These are phyloP conservation scores for Nipponia nippon DNA, from an alignment of 2,113 vertebrate species.

Conservation along the genomic window DNA sequence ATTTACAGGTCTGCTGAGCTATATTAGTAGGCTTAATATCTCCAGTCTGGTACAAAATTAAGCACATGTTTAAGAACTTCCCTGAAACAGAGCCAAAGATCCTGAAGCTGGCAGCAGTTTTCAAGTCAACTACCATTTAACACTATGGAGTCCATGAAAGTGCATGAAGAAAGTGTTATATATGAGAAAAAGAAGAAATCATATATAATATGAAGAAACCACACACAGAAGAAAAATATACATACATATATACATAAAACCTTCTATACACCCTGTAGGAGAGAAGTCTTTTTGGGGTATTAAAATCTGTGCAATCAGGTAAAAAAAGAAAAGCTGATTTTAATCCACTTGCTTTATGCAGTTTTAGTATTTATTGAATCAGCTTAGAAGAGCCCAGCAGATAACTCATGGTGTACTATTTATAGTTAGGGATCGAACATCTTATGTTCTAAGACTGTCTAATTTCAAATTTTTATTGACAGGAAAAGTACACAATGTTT, in stretches of 20 bases:
- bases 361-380: neutral
- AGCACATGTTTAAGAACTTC: neutral
- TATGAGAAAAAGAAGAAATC: neutral
- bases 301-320: neutral
- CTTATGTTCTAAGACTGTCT: neutral
- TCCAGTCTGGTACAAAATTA: neutral
- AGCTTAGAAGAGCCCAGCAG: neutral
- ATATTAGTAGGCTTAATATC: neutral
- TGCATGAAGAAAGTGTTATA: neutral
- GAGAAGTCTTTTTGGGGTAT: neutral
- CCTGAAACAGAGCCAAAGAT: neutral
- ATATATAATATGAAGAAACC: neutral
- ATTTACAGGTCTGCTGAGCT: neutral
- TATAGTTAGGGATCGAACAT: neutral
- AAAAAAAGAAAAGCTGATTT: neutral
- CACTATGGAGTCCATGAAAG: neutral
- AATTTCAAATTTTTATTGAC: conserved; percentile 1
- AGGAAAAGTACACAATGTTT: neutral
- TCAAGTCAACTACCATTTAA: neutral
- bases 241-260: neutral
- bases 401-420: neutral
- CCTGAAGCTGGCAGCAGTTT: neutral
- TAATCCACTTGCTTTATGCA: neutral
- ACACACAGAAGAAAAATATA: neutral
- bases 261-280: neutral